Conservation (phyloP, 1,140 invertebrate species). For the Schlechtendalia chinensis region DNA sequence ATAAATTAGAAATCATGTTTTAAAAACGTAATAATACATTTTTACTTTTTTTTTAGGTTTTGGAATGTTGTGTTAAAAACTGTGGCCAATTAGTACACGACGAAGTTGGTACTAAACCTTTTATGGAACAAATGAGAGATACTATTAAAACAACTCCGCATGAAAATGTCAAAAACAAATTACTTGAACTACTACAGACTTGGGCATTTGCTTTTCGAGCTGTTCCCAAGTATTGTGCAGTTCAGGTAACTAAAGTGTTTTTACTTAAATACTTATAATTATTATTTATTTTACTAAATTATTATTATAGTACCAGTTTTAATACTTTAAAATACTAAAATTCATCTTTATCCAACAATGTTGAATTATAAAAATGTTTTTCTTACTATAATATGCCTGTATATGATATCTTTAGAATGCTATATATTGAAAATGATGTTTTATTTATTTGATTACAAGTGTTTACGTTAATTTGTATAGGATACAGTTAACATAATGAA, state of each 20-base stretch:
- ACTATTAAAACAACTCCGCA: slow-evolving; percentile 78
- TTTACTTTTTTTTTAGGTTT: slow-evolving; percentile 63
- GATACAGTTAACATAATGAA: slow-evolving; percentile 93
- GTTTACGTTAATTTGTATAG: slow-evolving; percentile 57
- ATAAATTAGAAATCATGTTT: not conserved
- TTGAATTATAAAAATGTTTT: slow-evolving; percentile 32
- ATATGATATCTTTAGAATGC: not conserved
- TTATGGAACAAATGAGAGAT: slow-evolving; percentile 92
- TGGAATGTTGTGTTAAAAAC: slow-evolving; percentile 98
- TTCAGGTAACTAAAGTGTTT: slow-evolving; percentile 64
- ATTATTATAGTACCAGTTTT: not conserved
- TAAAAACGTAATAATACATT: slow-evolving; percentile 15
- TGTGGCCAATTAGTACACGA: slow-evolving; percentile 89
- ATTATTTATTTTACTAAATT: not conserved
- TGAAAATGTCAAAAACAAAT: slow-evolving; percentile 82
- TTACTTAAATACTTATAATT: not conserved
- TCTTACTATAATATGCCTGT: slow-evolving; percentile 8
- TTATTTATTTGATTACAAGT: slow-evolving; percentile 22
- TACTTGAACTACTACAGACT: slow-evolving; percentile 90
- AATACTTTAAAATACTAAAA: not conserved
- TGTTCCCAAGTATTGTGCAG: slow-evolving; percentile 81
- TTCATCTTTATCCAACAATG: slow-evolving; percentile 33
- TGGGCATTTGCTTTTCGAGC: slow-evolving; percentile 97
- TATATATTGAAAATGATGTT: not conserved
- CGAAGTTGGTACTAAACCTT: slow-evolving; percentile 87